Conservation (phyloP, 2,797 vertebrate genomes). For the Sebastes steindachneri region DNA sequence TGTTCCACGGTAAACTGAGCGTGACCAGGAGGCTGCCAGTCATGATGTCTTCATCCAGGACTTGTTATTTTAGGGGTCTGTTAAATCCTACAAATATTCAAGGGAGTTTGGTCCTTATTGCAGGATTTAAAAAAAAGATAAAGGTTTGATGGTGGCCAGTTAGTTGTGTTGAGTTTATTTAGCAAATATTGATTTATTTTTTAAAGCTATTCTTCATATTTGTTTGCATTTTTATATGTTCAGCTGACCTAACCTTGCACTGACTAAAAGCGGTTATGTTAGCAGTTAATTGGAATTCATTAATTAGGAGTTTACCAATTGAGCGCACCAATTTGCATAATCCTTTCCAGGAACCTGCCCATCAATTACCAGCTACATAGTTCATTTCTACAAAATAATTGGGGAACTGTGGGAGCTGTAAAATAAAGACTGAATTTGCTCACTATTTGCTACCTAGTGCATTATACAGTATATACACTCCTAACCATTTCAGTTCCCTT, state of each 20-base stretch:
- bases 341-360: background rate
- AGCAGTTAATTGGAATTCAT: background rate
- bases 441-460: background rate
- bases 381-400: background rate
- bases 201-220: background rate
- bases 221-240: background rate
- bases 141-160: background rate
- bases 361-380: background rate
- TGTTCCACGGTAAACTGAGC: conserved; percentile 7
- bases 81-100: background rate
- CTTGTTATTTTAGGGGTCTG: background rate
- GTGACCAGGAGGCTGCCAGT: conserved; percentile 4
- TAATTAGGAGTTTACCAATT: background rate
- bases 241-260: background rate
- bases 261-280: background rate
- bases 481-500: background rate
- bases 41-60: conserved; percentile 8
- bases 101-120: background rate
- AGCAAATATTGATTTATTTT: background rate
- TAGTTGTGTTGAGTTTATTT: background rate
- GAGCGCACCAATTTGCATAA: background rate
- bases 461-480: background rate
- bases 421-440: background rate
- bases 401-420: background rate
- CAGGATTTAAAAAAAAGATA: background rate